phyloP scores from a whole-genome alignment of 2,888 invertebrate species.

The Drosophila tanythrix region DNA sequence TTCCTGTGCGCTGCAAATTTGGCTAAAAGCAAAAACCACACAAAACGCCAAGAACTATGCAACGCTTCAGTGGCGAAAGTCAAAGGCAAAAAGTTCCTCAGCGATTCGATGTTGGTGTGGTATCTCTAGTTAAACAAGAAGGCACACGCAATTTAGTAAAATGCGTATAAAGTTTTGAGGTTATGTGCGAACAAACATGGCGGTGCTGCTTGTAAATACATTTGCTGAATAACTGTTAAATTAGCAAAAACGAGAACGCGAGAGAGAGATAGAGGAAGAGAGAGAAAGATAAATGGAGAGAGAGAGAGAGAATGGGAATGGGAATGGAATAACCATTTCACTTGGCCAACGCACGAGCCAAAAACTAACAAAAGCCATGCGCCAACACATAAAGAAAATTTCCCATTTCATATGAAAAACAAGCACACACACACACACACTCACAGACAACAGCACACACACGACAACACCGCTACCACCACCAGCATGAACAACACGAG shows the following conservation, averaged over 20 bases:
- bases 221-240: constrained; percentile 73
- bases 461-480: constrained; percentile 37
- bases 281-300: neutral
- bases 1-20: constrained; percentile 48
- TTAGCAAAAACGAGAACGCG: constrained; percentile 28
- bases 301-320: constrained; percentile 16
- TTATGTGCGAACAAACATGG: constrained; percentile 74
- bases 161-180: constrained; percentile 77
- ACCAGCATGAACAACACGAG: constrained; percentile 24
- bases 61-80: constrained; percentile 55
- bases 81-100: constrained; percentile 63
- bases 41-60: constrained; percentile 64
- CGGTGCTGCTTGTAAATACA: constrained; percentile 72
- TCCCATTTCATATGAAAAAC: constrained; percentile 72
- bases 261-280: neutral
- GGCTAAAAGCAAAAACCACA: constrained; percentile 75
- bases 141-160: constrained; percentile 73
- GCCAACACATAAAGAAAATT: constrained; percentile 77
- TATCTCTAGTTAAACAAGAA: constrained; percentile 44
- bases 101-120: constrained; percentile 7
- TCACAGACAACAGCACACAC: constrained; percentile 46
- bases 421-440: constrained; percentile 30
- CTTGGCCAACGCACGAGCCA: constrained; percentile 48
- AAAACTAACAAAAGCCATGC: constrained; percentile 74
- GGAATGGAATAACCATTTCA: constrained; percentile 37